A percentile compares a stretch with the other conserved stretches of the same genome.
phyloP scores from a whole-genome alignment of 2,888 invertebrate species.

The Nomada fabriciana region DNA sequence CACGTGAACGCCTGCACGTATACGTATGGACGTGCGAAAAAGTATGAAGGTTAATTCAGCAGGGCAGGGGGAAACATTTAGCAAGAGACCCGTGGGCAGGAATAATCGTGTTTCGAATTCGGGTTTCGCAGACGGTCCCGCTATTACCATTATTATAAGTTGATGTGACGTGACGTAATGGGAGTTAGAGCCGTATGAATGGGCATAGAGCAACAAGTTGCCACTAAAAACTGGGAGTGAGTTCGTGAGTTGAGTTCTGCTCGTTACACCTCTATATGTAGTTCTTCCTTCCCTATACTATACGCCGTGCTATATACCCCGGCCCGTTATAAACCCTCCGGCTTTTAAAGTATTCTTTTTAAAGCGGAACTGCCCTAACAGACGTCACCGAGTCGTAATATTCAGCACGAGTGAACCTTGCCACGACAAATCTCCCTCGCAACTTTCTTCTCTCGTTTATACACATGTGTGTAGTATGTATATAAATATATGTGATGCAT shows the following conservation, averaged over 20 bases:
- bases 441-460: too few species aligned
- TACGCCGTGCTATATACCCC: conserved; percentile 80
- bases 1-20: too few species aligned
- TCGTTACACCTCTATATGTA: conserved; percentile 85
- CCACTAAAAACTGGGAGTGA: conserved; percentile 85
- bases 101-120: conserved; percentile 80
- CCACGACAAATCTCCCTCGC: conserved; percentile 35
- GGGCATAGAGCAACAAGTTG: conserved; percentile 85
- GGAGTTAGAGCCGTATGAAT: conserved; percentile 85
- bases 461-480: too few species aligned
- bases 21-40: conserved; percentile 29
- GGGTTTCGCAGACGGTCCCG: conserved; percentile 70
- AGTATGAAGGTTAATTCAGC: conserved; percentile 56
- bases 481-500: neutral
- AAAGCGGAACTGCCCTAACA: conserved; percentile 84
- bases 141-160: conserved; percentile 84
- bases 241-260: conserved; percentile 85
- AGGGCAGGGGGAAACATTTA: conserved; percentile 59
- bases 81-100: conserved; percentile 54
- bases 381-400: conserved; percentile 80
- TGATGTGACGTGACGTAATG: conserved; percentile 85
- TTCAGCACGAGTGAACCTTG: conserved; percentile 63
- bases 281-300: conserved; percentile 84
- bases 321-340: conserved; percentile 84
- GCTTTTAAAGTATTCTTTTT: conserved; percentile 85